Conservation (phyloP, 2,113 vertebrate species). For the Scolopax mira region DNA sequence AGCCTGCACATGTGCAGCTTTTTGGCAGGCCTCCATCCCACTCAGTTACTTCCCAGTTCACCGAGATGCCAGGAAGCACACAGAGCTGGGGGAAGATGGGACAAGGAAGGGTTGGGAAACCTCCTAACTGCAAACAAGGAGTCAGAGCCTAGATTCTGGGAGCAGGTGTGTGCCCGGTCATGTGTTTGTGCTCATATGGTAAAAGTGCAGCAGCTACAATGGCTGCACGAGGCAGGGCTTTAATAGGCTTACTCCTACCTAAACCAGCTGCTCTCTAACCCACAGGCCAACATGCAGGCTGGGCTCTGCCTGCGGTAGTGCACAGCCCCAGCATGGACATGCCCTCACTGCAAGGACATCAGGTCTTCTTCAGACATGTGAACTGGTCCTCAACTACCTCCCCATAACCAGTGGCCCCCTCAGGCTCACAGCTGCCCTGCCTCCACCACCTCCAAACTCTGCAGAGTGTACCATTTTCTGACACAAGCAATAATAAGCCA, state of each 20-base stretch:
- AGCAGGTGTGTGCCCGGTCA: neutral
- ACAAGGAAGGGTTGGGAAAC: neutral
- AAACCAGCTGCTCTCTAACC: neutral
- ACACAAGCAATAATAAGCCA: neutral
- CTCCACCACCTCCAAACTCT: neutral
- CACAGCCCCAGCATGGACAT: neutral
- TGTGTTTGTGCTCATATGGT: neutral
- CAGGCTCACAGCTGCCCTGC: fast-evolving
- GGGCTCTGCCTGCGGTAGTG: neutral
- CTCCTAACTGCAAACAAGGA: neutral
- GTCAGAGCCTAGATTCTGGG: neutral
- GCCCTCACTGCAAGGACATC: neutral
- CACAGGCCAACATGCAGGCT: fast-evolving
- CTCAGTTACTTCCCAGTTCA: neutral
- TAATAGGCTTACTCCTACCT: neutral
- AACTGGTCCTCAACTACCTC: neutral
- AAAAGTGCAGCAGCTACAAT: neutral
- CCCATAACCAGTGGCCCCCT: neutral
- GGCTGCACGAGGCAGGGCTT: neutral
- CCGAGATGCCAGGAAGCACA: fast-evolving
- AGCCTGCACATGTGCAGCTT: neutral
- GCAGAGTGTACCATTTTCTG: neutral
- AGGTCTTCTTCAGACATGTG: neutral
- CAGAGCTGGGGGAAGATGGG: neutral
- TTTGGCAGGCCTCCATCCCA: neutral